phyloP scores from a whole-genome alignment of 1,140 invertebrate genomes.

The Colletes gigas region DNA sequence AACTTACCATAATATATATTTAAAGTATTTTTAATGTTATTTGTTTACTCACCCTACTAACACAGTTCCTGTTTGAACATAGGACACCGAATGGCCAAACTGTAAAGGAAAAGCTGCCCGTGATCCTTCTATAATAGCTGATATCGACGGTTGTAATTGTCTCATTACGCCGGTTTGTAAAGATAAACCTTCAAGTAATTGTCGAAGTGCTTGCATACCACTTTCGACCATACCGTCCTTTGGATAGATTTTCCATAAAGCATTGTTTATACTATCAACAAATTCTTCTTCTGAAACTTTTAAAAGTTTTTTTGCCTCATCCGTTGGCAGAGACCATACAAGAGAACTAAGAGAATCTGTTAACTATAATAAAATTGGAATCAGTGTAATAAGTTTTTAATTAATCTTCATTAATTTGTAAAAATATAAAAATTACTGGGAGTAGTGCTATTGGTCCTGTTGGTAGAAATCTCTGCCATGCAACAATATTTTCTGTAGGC shows the following conservation, averaged over 20 bases:
- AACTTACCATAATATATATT: neutral
- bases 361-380: slow-evolving; percentile 80
- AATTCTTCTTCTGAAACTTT: slow-evolving; percentile 89
- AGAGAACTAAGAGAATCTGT: slow-evolving; percentile 90
- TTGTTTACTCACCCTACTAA: slow-evolving; percentile 88
- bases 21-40: neutral
- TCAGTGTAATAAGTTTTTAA: slow-evolving; percentile 15
- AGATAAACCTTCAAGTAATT: slow-evolving; percentile 77
- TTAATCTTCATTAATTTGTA: neutral
- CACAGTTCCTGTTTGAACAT: slow-evolving; percentile 88
- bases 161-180: slow-evolving; percentile 79
- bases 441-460: slow-evolving; percentile 95
- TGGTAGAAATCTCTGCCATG: slow-evolving; percentile 97
- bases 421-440: slow-evolving; percentile 84
- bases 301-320: slow-evolving; percentile 88
- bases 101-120: slow-evolving; percentile 95
- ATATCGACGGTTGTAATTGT: slow-evolving; percentile 90
- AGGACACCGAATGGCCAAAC: slow-evolving; percentile 93
- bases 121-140: slow-evolving; percentile 83
- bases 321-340: slow-evolving; percentile 93
- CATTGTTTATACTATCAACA: slow-evolving; percentile 93
- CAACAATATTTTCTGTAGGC: slow-evolving; percentile 89
- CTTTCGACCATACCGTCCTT: slow-evolving; percentile 82
- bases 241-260: slow-evolving; percentile 89
- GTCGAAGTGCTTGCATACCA: slow-evolving; percentile 82